Conservation (phyloP, 2,888 invertebrate genomes). For the Chymomyza caudatula region DNA sequence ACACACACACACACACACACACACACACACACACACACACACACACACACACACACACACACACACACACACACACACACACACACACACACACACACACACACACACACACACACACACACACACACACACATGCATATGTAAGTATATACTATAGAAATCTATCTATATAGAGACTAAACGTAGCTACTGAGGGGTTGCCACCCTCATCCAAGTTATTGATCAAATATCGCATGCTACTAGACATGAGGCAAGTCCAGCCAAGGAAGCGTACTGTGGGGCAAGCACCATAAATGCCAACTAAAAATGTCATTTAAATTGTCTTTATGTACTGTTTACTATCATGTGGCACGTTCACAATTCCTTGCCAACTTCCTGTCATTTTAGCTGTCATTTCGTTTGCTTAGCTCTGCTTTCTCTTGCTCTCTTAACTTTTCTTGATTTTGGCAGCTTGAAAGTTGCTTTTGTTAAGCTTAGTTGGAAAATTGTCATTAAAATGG, state of each 20-base stretch:
- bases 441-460: not conserved
- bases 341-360: constrained; percentile 36
- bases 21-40: constrained; percentile 5
- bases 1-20: constrained; percentile 12
- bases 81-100: constrained; percentile 11
- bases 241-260: constrained; percentile 8
- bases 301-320: constrained; percentile 69
- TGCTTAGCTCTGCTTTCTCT: constrained; percentile 14
- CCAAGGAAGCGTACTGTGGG: not conserved
- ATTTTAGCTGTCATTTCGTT: constrained; percentile 30
- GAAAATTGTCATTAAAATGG: constrained; percentile 40
- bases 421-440: not conserved
- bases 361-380: constrained; percentile 5
- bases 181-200: not conserved
- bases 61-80: constrained; percentile 14
- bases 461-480: not conserved
- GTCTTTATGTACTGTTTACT: constrained; percentile 66
- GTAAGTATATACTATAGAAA: too few species aligned
- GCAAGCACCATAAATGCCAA: constrained; percentile 47
- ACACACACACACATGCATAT: constrained; percentile 5
- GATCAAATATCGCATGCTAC: constrained; percentile 59
- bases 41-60: constrained; percentile 14
- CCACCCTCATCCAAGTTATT: constrained; percentile 44
- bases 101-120: constrained; percentile 14
- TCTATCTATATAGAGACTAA: not conserved